Evolutionary conservation across 2,797 vertebrate genomes (phyloP), one percentile per base, ranked within the genome.

Genomic region (Pseudotriccus pelzelni): DNA sequence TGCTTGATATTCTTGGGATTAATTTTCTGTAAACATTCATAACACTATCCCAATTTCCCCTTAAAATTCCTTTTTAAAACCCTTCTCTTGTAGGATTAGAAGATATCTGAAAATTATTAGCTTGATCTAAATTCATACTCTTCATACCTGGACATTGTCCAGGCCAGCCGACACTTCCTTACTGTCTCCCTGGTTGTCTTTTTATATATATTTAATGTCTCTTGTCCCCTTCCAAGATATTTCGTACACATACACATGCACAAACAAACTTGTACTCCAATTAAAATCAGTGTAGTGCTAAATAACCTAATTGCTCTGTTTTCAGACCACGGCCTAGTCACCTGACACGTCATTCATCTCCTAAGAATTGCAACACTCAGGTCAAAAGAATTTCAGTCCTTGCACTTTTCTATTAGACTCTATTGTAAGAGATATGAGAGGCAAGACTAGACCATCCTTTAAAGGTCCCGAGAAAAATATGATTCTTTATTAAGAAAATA

Each of bases 191-290:
- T 76, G 9, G 23, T 55, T 81, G 23, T 24, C 18, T 72, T 67
- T 77, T 67, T 27, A 39, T 24, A 36, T 10, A 10, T 47, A 73
- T 21, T 39, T 47, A 50, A 37, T 34, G 9, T 44, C 28, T 83
- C 56, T 70, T 83, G 23, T 50, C 12, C 10, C 14, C 12, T 70
- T 77, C 28, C 30, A 69, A 85, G 50, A 37, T 25, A 25, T 55
- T 69, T 66, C 63, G n/a, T 30, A 41, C 1, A 30, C 13, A 64
- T 12, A 39, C 7, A 27, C 9, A 46, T 19, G 39, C 10, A 36
- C 2, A 21, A 8, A 47, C 23, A 73, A 20, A 36, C 0, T 0
- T 20, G 28, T 8, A 11, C 14, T 52, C 52, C 28, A 41, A 2
- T 49, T 68, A 15, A 27, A 74, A 49, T 44, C 16, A 20, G 7